Percentiles rank a stretch among this genome's conserved stretches.
Conservation (phyloP, 1,140 invertebrate genomes). For the Zaprionus davidi region DNA sequence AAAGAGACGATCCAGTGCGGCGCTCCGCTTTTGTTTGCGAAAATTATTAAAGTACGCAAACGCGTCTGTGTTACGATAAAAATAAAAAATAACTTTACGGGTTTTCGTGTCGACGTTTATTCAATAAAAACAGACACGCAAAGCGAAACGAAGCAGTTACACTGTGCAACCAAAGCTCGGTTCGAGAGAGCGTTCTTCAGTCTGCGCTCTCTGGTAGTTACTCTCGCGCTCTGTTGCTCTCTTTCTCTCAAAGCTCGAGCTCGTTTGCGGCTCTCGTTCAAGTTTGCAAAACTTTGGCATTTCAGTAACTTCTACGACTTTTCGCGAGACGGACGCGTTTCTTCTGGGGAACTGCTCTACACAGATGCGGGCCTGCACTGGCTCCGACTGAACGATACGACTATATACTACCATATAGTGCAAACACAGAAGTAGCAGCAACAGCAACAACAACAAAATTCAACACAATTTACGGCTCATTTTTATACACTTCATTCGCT, state of each 20-base stretch:
- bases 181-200: slow-evolving; percentile 8
- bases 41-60: slow-evolving; percentile 54
- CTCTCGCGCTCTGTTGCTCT: neutral
- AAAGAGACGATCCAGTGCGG: slow-evolving; percentile 26
- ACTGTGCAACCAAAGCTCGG: slow-evolving; percentile 66
- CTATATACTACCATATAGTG: slow-evolving; percentile 49
- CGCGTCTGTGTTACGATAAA: slow-evolving; percentile 49
- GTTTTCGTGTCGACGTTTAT: slow-evolving; percentile 63
- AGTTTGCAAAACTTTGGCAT: slow-evolving; percentile 45
- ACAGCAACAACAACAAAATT: neutral
- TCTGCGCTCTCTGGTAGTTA: neutral
- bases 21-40: slow-evolving; percentile 56
- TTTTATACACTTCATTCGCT: slow-evolving; percentile 16
- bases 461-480: slow-evolving; percentile 25
- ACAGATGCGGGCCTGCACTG: slow-evolving; percentile 34
- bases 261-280: slow-evolving; percentile 29
- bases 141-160: slow-evolving; percentile 18
- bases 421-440: slow-evolving; percentile 7
- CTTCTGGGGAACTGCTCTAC: slow-evolving; percentile 16
- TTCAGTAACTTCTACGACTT: slow-evolving; percentile 80
- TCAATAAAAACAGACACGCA: slow-evolving; percentile 70
- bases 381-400: slow-evolving; percentile 47
- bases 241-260: slow-evolving; percentile 43
- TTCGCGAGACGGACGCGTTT: slow-evolving; percentile 78
- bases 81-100: slow-evolving; percentile 55